Evolutionary conservation across 2,113 vertebrate genomes (phyloP), one percentile per base, ranked within the genome.

Genomic region (Hymenochirus boettgeri): DNA sequence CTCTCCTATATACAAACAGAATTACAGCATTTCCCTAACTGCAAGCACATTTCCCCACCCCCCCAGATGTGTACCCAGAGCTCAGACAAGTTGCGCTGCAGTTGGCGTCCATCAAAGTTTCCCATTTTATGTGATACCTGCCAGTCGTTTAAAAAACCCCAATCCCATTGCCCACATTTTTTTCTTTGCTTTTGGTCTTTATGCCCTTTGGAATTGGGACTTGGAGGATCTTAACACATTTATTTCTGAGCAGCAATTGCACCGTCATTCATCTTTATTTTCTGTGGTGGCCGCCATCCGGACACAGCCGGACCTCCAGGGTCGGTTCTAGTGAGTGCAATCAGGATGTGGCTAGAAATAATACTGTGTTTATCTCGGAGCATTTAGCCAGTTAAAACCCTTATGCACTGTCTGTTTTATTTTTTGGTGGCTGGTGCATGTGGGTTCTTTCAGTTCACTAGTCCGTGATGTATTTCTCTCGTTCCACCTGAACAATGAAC

Each of bases 291-390:
- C n/a, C 52, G 7, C 2, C n/a, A 55, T 55, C 26, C 31, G 17
- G 23, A 54, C 39, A 18, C 19, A 33, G 51, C 13, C 13, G 62
- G 62, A 65, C 53, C 17, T 55, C 53, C 9, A 65, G 62, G 62
- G 56, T 25, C 56, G 62, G 56, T 37, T n/a, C n/a, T n/a, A n/a
- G n/a, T n/a, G n/a, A n/a, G n/a, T n/a, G n/a, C n/a, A 26, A 25
- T 4, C 23, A 26, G 15, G 50, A 17, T 53, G 22, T 24, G 22
- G 22, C 13, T 42, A n/a, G 15, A 42, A 3, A 35, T n/a, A 15
- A 42, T 42, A 42, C 39, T 42, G 15, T 15, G 39, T 42, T 42
- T 11, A 13, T 42, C 15, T 42, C n/a, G 39, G 39, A 42, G 17
- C 12, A 1, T 42, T 13, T 17, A n/a, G 39, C 2, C 39, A 42